Base-by-base conservation (phyloP, 2,797 vertebrate genomes). In the Brotula barbata region DNA sequence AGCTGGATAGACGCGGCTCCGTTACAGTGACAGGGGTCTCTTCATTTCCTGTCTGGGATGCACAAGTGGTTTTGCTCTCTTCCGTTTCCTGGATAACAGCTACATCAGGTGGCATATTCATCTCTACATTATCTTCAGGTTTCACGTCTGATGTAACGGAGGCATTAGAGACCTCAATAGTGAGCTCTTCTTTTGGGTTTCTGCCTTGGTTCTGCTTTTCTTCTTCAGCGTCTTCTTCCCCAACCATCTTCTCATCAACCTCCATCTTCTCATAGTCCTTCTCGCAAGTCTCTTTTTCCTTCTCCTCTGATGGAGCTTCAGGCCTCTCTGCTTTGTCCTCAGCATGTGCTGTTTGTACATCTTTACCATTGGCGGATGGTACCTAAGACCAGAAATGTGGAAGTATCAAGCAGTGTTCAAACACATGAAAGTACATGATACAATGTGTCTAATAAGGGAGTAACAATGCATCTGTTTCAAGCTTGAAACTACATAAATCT, bases 371-470 rank as follows among this genome's bases (percentile, higher is more conserved):
- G 7, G 53, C 41, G 58, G 64, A 19, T 13, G 58, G 7, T 1
- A 65, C 65, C 82, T 87, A 7, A 1, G 7, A 71, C 7, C 28
- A 62, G 11, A 60, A 9, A 63, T 2, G 49, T 31, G n/a, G 13
- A 28, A 17, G 3, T 3, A 21, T 14, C 7, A 6, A 47, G 9
- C 13, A 22, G 1, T 8, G 40, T 36, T 3, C 25, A 28, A 28
- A 28, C 25, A n/a, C n/a, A n/a, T n/a, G n/a, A n/a, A n/a, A n/a
- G n/a, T n/a, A n/a, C n/a, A n/a, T n/a, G n/a, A n/a, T n/a, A n/a
- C n/a, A n/a, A n/a, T n/a, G n/a, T n/a, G n/a, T n/a, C n/a, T n/a
- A n/a, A n/a, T n/a, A n/a, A n/a, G n/a, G n/a, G n/a, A n/a, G n/a
- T n/a, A n/a, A n/a, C n/a, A n/a, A n/a, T n/a, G n/a, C n/a, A n/a